These are phyloP conservation scores for Caenorhabditis briggsae DNA, from an alignment of 1,140 invertebrate species.

Conservation along the genomic window DNA sequence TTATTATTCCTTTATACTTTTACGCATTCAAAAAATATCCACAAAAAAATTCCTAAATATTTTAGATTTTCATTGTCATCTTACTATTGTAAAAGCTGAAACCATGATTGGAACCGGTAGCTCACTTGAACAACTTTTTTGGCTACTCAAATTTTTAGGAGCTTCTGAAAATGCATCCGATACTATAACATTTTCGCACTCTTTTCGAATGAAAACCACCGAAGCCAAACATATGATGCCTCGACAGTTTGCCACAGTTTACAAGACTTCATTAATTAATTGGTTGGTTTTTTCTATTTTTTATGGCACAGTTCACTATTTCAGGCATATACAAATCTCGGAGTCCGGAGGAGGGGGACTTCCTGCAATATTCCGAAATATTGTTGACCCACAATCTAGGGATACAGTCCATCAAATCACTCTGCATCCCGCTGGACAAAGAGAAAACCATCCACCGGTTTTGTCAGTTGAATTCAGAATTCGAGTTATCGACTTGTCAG, in stretches of 20 bases:
- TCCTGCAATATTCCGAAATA: background rate
- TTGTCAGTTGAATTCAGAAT: background rate
- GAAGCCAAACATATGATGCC: conserved; percentile 31
- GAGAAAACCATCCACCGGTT: conserved; percentile 4
- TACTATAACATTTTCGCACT: conserved; percentile 17
- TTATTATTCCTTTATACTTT: too few species aligned
- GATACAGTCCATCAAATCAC: background rate
- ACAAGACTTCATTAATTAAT: conserved; percentile 5
- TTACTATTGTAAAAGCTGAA: too few species aligned
- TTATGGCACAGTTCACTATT: background rate
- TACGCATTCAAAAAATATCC: too few species aligned
- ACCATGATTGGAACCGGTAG: too few species aligned
- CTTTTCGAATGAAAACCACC: background rate
- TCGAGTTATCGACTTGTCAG: background rate
- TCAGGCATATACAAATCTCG: conserved; percentile 8
- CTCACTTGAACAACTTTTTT: too few species aligned
- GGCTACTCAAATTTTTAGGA: too few species aligned
- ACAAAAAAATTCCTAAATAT: too few species aligned
- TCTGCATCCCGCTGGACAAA: conserved; percentile 19
- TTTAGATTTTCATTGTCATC: too few species aligned
- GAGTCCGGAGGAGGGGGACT: background rate
- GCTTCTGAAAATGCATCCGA: background rate
- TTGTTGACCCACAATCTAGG: background rate
- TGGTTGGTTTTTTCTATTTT: conserved; percentile 1
- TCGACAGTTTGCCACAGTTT: background rate